These are phyloP conservation scores for Ptychodera flava DNA, from an alignment of 35 echinoderm and acorn worm species.

Conservation along the genomic window DNA sequence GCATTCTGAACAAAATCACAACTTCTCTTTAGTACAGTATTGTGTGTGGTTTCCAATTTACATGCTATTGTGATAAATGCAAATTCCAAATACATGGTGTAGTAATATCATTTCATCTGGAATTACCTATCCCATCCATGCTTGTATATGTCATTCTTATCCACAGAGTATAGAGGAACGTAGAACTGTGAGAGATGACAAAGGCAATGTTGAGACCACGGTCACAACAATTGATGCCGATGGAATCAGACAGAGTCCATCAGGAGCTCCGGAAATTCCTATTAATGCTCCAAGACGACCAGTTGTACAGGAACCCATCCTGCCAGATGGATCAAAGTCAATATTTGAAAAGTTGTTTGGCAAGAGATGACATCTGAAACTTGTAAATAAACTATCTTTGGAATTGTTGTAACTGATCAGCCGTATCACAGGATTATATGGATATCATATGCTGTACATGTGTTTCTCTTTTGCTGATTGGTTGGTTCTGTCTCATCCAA, in stretches of 20 bases:
- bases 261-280: neutral
- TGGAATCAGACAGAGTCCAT: neutral
- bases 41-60: too few species aligned
- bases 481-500: neutral
- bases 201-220: conserved; percentile 9
- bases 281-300: neutral
- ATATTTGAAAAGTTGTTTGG: conserved; percentile 14
- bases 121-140: too few species aligned
- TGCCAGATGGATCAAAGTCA: neutral
- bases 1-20: too few species aligned
- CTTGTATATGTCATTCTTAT: too few species aligned
- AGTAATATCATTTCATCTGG: too few species aligned
- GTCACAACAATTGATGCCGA: neutral
- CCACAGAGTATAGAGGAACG: neutral
- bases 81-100: too few species aligned
- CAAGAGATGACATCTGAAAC: neutral
- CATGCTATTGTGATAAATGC: too few species aligned
- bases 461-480: neutral
- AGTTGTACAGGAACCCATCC: neutral
- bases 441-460: neutral
- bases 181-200: conserved; percentile 1
- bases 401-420: neutral
- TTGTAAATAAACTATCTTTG: neutral
- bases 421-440: neutral
- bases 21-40: too few species aligned